Evolutionary conservation across 2,888 invertebrate species (phyloP), one percentile per base, ranked within the genome.

Genomic region (Drosophila pseudotakahashii): DNA sequence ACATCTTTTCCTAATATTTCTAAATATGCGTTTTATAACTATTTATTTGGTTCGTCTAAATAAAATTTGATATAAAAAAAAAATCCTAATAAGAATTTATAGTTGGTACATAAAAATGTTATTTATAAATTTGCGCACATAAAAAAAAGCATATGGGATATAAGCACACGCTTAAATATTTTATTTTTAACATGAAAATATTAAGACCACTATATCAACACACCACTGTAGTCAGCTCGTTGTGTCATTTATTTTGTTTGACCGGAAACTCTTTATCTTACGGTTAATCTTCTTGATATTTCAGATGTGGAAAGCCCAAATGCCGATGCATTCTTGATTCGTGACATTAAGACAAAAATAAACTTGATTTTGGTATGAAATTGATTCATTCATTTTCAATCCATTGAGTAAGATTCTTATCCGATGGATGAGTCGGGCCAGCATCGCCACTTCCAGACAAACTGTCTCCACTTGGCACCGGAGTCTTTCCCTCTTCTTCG

Each of bases 221-320:
- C 68, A 52, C 34, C 61, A 78, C 51, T 86, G 81, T 82, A 64
- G 23, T 0, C 45, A 37, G 45, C 60, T 26, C 58, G 42, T 67
- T 74, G 72, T 75, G 75, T 73, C 73, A 69, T 76, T 81, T 79
- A 73, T 71, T 78, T 64, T 55, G 71, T 55, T 84, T 81, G 87
- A 82, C 90, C 90, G 91, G 89, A 90, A 89, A 90, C 84, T 78
- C 81, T 70, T 90, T 90, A 90, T 90, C 90, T 84, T 61, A 61
- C 77, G 79, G 88, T 79, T 88, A 78, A 91, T 90, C 90, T 89
- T 74, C 76, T 74, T 79, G 78, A 89, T 88, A 79, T 83, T 84
- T 76, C 68, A 71, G 74, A 81, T 78, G 73, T 73, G 63, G 50
- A 61, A 62, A 66, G 50, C 73, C 58, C 77, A 76, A 78, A 77